A percentile compares a stretch with the other conserved stretches of the same genome.
Conservation (phyloP, 2,888 invertebrate species). For the Callimorpha dominula region DNA sequence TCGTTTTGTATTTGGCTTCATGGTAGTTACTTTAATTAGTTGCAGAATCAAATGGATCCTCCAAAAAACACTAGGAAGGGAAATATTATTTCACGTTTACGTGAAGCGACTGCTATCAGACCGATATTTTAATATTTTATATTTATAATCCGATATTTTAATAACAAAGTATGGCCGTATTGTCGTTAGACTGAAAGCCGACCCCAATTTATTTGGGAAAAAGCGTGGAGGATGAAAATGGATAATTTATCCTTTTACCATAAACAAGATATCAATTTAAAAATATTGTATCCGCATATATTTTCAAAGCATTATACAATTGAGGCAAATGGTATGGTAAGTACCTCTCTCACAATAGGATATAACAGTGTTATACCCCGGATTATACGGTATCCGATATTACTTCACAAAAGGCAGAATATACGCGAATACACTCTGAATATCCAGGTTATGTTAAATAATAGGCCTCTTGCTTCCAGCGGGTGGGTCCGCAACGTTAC, state of each 20-base stretch:
- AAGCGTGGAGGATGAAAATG: too few relatives aligned
- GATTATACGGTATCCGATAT: conserved; percentile 32
- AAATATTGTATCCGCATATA: conserved; percentile 12
- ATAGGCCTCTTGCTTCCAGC: conserved; percentile 24
- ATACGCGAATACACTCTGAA: conserved; percentile 24
- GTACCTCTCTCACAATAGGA: conserved; percentile 12
- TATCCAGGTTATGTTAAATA: conserved; percentile 39
- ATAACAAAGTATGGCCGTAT: too few relatives aligned
- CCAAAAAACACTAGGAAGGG: too few relatives aligned
- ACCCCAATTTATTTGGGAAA: too few relatives aligned
- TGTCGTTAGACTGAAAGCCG: too few relatives aligned
- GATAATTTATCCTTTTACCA: neutral
- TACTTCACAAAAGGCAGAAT: conserved; percentile 32
- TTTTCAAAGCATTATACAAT: conserved; percentile 9
- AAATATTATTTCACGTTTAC: too few relatives aligned
- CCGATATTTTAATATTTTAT: too few relatives aligned
- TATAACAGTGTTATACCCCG: conserved; percentile 23
- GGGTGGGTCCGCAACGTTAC: conserved; percentile 18
- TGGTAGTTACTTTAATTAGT: too few relatives aligned
- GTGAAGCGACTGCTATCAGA: too few relatives aligned
- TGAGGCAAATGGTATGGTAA: neutral
- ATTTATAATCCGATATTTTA: too few relatives aligned
- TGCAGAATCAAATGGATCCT: too few relatives aligned
- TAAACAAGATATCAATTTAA: neutral
- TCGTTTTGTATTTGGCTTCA: too few relatives aligned